These are phyloP conservation scores for Bombus sylvicola DNA, from an alignment of 1,140 invertebrate species.

Conservation along the genomic window DNA sequence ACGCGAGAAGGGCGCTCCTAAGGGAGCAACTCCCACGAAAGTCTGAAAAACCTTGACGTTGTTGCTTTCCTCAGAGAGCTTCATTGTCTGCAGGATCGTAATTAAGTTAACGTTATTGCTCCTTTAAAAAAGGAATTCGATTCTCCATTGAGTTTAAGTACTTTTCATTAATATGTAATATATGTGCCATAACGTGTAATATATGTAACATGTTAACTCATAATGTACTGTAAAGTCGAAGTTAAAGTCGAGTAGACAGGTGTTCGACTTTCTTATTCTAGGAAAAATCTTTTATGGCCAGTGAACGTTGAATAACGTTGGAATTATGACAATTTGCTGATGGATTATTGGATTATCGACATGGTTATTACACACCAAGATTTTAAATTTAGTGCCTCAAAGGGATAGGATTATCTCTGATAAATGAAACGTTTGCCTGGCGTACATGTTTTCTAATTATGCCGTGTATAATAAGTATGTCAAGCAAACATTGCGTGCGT, in stretches of 20 bases:
- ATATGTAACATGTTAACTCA: too few relatives aligned
- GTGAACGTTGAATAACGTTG: not conserved
- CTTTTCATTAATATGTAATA: too few relatives aligned
- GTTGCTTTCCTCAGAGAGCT: not conserved
- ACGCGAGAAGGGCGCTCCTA: slow-evolving; percentile 25
- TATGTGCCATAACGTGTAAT: too few relatives aligned
- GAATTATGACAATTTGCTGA: not conserved
- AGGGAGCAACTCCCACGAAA: not conserved
- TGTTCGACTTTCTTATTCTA: not conserved
- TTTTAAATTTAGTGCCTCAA: not conserved
- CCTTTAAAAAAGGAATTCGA: not conserved
- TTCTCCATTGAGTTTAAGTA: not conserved
- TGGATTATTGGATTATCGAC: not conserved
- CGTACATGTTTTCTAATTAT: not conserved
- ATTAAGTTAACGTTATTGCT: not conserved
- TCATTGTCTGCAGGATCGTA: not conserved
- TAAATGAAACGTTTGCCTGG: not conserved
- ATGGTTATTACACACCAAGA: not conserved
- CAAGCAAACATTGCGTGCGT: not conserved
- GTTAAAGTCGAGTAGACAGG: not conserved
- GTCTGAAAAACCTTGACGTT: not conserved
- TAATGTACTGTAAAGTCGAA: not conserved
- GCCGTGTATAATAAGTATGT: slow-evolving; percentile 5
- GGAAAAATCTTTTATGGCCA: not conserved
- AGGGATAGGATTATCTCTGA: not conserved